phyloP scores from a whole-genome alignment of 92 coral and sea anemone genomes.

The Isaurus tuberculatus region DNA sequence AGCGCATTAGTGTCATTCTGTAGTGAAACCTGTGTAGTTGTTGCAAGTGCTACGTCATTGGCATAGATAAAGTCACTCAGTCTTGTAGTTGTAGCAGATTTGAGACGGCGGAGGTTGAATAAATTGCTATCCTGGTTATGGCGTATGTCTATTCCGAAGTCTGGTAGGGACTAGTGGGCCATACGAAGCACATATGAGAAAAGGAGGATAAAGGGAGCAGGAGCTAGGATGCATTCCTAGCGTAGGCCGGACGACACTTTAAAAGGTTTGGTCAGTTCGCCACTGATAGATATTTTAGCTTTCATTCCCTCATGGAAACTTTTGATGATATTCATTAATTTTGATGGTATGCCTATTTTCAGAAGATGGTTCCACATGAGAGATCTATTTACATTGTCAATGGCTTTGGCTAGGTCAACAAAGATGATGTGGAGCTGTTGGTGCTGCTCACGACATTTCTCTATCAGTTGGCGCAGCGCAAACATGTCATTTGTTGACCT shows the following conservation, averaged over 20 bases:
- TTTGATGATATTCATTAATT: background rate
- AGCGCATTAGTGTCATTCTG: background rate
- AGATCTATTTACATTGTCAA: background rate
- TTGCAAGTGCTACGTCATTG: background rate
- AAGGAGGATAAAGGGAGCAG: background rate
- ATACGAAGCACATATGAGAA: background rate
- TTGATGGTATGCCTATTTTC: background rate
- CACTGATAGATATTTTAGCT: background rate
- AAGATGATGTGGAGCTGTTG: background rate
- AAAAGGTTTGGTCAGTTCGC: background rate
- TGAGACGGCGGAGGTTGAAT: background rate
- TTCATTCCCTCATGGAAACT: background rate
- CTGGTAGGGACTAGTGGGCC: constrained; percentile 8
- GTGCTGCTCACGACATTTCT: background rate
- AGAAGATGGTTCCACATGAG: background rate
- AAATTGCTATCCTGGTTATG: background rate
- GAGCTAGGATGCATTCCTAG: background rate
- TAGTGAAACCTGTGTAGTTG: background rate
- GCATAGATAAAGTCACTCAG: background rate
- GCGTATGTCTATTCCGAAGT: background rate
- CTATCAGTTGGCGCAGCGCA: background rate
- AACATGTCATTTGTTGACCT: background rate
- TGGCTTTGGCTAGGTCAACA: background rate
- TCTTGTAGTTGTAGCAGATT: background rate
- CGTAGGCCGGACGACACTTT: background rate